These are phyloP conservation scores for Bubalus kerabau DNA, from an alignment of 2,113 vertebrate species.

Conservation along the genomic window DNA sequence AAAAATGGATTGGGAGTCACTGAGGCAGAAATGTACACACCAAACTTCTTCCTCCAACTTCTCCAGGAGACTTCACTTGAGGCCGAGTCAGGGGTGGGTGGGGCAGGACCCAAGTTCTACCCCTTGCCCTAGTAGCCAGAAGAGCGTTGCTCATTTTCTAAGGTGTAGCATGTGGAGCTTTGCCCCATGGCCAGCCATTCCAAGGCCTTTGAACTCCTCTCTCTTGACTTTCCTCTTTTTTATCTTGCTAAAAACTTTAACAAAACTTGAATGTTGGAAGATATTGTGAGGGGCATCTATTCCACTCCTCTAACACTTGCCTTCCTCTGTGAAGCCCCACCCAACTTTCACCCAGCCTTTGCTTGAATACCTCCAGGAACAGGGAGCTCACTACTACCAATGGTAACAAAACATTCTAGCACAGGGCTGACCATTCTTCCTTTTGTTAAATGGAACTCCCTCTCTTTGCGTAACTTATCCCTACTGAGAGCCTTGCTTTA, in stretches of 20 bases:
- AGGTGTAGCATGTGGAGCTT: neutral
- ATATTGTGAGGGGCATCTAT: neutral
- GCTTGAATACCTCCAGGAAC: neutral
- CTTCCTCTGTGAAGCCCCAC: neutral
- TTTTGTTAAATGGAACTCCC: neutral
- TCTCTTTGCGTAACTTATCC: neutral
- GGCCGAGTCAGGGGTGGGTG: accelerated
- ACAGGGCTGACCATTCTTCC: neutral
- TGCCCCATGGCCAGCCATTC: too few relatives aligned
- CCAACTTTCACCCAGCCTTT: neutral
- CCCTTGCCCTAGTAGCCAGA: neutral
- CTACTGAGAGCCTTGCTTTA: neutral
- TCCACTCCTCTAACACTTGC: neutral
- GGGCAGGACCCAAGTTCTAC: neutral
- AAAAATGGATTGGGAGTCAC: neutral
- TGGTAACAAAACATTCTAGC: neutral
- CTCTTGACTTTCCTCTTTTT: neutral
- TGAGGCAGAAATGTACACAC: neutral
- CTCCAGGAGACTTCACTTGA: neutral
- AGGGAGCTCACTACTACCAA: neutral
- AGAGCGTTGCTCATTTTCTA: neutral
- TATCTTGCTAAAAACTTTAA: neutral
- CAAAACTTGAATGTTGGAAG: neutral
- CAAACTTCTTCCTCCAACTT: neutral
- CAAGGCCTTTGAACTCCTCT: neutral